These are phyloP conservation scores for Gandaritis pyraliata DNA, from an alignment of 2,888 invertebrate species.

Conservation along the genomic window DNA sequence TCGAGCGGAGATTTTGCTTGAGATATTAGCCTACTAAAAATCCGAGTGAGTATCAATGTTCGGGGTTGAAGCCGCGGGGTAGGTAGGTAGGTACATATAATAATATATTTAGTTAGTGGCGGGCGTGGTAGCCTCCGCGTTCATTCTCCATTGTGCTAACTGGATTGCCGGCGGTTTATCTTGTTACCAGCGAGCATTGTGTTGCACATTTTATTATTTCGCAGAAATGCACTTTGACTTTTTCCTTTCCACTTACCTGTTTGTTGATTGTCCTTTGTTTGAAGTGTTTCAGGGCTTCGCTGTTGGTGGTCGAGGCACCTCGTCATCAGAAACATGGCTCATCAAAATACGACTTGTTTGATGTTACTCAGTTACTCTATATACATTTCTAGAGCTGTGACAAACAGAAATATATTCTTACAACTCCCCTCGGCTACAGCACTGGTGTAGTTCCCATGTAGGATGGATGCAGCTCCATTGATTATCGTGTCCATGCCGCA, in stretches of 20 bases:
- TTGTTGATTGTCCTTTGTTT: constrained; percentile 3
- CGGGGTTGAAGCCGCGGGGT: background rate
- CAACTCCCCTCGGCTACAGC: no score
- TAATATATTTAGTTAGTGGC: background rate
- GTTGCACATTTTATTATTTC: constrained; percentile 18
- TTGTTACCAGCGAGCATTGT: constrained; percentile 22
- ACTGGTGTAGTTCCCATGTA: background rate
- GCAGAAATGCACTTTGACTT: constrained; percentile 20
- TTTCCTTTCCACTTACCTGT: constrained; percentile 6
- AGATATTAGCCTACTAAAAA: no score
- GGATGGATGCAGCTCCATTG: constrained; percentile 6
- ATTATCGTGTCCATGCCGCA: constrained; percentile 43
- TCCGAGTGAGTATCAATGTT: no score
- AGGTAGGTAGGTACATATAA: no score
- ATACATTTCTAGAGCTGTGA: background rate
- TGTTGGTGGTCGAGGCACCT: background rate
- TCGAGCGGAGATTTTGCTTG: no score
- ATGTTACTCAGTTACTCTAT: no score
- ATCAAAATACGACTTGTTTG: background rate
- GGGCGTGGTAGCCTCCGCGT: constrained; percentile 5
- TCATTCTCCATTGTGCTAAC: constrained; percentile 28
- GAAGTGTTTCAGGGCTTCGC: background rate
- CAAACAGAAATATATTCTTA: no score
- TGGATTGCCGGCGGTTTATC: constrained; percentile 29
- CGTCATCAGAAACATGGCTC: background rate